phyloP scores from a whole-genome alignment of 2,888 invertebrate species.

The Andrena dorsata region DNA sequence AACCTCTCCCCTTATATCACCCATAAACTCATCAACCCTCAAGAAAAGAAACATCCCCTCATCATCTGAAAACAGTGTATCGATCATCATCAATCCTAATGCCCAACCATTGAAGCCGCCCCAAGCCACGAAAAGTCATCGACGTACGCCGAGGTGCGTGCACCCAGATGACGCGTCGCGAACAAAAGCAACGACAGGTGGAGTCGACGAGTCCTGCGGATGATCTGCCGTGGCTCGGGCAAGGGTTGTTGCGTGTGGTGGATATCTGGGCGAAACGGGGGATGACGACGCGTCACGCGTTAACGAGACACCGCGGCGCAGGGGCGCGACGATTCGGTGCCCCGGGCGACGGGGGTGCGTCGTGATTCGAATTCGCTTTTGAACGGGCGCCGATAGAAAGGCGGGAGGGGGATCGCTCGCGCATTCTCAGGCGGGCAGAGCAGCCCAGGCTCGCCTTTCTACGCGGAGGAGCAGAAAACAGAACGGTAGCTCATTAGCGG shows the following conservation, averaged over 20 bases:
- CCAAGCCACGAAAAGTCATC: slow-evolving; percentile 1
- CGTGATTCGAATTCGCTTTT: slow-evolving; percentile 68
- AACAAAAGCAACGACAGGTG: neutral
- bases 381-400: slow-evolving; percentile 74
- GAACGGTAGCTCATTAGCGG: slow-evolving; percentile 82
- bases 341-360: neutral
- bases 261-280: slow-evolving; percentile 13
- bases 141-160: neutral
- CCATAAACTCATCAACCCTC: neutral
- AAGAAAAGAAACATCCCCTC: neutral
- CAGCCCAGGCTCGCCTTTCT: slow-evolving; percentile 60
- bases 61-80: too few species aligned
- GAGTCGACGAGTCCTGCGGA: slow-evolving; percentile 2
- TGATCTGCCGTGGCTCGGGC: slow-evolving; percentile 20
- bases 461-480: slow-evolving; percentile 75
- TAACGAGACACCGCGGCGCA: slow-evolving; percentile 15
- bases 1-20: neutral
- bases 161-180: neutral
- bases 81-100: neutral
- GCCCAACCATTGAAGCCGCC: neutral
- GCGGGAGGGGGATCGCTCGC: slow-evolving; percentile 68
- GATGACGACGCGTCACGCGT: slow-evolving; percentile 21
- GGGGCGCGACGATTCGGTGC: neutral
- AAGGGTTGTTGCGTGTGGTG: neutral
- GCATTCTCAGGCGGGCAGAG: slow-evolving; percentile 49